Base-by-base conservation (phyloP, 2,888 invertebrate genomes). In the Philereme vetulata region DNA sequence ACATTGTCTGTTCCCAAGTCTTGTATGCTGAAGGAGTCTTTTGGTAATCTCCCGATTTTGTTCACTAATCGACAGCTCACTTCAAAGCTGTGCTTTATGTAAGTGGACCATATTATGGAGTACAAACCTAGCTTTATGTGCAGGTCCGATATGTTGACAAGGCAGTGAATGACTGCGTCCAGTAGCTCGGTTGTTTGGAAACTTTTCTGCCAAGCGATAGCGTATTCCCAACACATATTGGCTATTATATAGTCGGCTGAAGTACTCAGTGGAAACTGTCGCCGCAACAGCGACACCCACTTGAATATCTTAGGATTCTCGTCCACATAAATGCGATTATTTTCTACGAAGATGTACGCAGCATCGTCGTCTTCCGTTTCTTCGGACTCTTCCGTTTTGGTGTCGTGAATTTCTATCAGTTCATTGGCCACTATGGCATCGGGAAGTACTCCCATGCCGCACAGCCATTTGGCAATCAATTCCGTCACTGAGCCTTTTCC, bases 191-290 rank as follows among this genome's bases (percentile, higher is more conserved):
- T 88, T 65, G 93, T 93, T 47, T 94, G 93, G 63, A 95, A 93
- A 68, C 96, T 94, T 81, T 96, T 96, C 77, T 96, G 96, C 98
- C 98, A 98, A 53, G 94, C 94, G 68, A 96, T 94, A 55, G 97
- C 95, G 80, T 96, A 97, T 82, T 98, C 98, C 98, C 98, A 98
- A 68, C 96, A 95, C 93, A 98, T 95, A 80, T 98, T 97, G 9
- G 96, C 95, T 51, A 98, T 90, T 44, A 98, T 88, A 43, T 96
- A 94, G 74, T 96, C 95, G 0, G 96, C 94, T 57, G 95, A 94
- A 55, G 98, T 93, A 81, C 98, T 98, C 70, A 96, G 95, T 0
- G 98, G 98, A 81, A 98, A 98, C 76, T 97, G 96, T 47, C 93
- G 93, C 51, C 95, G 94, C 59, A 97, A 83, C 33, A 95, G 83